phyloP scores from a whole-genome alignment of 2,888 invertebrate species.

The Autographa pulchrina region DNA sequence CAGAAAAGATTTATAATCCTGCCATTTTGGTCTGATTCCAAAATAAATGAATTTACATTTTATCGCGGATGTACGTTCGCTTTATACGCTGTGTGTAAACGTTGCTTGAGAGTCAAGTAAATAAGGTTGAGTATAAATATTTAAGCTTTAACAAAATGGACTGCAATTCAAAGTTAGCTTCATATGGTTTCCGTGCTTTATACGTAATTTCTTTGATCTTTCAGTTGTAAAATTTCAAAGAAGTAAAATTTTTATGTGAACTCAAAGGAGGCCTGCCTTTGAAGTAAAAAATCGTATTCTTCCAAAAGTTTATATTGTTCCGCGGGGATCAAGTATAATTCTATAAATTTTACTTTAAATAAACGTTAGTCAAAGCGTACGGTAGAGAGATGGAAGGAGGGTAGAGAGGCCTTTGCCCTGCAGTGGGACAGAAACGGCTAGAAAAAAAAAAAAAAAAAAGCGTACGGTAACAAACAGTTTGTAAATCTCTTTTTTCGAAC shows the following conservation, averaged over 20 bases:
- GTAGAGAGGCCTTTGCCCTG: too few species aligned
- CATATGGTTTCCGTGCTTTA: conserved; percentile 8
- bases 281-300: background rate
- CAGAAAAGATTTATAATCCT: conserved; percentile 60
- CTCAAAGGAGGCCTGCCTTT: background rate
- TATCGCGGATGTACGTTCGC: conserved; percentile 27
- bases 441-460: too few species aligned
- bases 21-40: conserved; percentile 54
- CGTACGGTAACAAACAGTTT: too few species aligned
- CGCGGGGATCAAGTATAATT: background rate
- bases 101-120: conserved; percentile 28
- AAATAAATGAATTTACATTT: conserved; percentile 52
- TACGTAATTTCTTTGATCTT: conserved; percentile 8
- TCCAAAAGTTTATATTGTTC: background rate
- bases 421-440: too few species aligned
- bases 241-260: background rate
- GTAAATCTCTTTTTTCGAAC: background rate
- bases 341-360: too few species aligned
- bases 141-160: conserved; percentile 29
- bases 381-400: too few species aligned
- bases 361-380: too few species aligned
- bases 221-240: background rate
- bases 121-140: conserved; percentile 27
- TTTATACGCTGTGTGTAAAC: conserved; percentile 38
- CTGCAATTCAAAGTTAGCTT: conserved; percentile 37